Conservation (phyloP, 2,797 vertebrate genomes). For the Ispidina lecontei region DNA sequence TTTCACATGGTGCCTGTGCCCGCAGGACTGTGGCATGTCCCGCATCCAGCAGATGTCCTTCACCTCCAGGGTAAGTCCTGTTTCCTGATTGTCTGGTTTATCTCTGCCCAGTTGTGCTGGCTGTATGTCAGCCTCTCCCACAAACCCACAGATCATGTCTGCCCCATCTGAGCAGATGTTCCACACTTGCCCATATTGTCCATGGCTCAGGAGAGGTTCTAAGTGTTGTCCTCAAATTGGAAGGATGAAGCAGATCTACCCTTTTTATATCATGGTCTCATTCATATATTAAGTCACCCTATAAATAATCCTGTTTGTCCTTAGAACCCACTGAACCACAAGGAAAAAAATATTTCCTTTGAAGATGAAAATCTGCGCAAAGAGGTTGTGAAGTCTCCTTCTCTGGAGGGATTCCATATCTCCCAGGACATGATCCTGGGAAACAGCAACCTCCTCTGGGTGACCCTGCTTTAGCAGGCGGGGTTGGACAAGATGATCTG, state of each 20-base stretch:
- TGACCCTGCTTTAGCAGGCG: no score
- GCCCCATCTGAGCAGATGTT: neutral
- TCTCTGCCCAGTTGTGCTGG: neutral
- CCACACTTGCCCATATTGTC: fast-evolving
- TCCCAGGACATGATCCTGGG: no score
- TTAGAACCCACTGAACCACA: neutral
- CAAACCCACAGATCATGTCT: fast-evolving
- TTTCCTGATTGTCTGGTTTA: neutral
- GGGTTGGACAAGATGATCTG: no score
- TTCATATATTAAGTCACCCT: neutral
- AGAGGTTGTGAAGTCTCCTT: no score
- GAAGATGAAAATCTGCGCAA: no score
- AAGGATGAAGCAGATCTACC: neutral
- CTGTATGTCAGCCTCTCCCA: neutral
- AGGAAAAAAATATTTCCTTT: no score
- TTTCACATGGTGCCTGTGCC: neutral
- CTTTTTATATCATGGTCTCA: neutral
- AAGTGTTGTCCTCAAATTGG: neutral
- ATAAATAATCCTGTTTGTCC: neutral
- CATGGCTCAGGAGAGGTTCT: neutral
- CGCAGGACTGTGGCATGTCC: fast-evolving
- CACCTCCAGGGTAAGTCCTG: neutral
- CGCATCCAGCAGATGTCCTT: neutral
- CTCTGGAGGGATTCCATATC: no score
- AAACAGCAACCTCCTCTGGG: no score